These are phyloP conservation scores for Gallinago jamesoni DNA, from an alignment of 2,113 vertebrate species.

Conservation along the genomic window DNA sequence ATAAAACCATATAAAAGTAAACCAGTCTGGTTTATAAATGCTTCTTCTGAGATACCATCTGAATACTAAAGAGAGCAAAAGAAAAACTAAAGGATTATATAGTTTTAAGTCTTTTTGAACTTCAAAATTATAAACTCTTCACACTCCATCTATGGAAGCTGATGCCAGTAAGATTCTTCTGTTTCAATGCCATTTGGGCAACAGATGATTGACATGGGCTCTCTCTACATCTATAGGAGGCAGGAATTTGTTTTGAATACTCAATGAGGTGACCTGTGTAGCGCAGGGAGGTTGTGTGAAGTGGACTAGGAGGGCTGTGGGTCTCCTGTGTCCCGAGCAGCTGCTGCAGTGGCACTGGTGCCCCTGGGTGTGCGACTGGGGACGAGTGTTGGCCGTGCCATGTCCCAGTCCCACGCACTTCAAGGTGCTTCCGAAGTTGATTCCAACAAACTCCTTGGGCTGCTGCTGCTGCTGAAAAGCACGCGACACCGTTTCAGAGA, in stretches of 20 bases:
- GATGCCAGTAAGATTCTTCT: not conserved
- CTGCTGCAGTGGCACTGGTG: not conserved
- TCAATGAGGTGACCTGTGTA: rapidly evolving
- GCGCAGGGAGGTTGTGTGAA: not conserved
- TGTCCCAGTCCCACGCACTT: rapidly evolving
- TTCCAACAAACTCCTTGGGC: not conserved
- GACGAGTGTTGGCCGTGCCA: rapidly evolving
- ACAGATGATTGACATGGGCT: not conserved
- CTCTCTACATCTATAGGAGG: not conserved
- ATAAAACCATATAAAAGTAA: not conserved
- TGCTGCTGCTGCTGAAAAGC: not conserved
- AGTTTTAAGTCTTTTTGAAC: not conserved
- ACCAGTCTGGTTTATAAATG: not conserved
- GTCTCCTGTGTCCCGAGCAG: not conserved
- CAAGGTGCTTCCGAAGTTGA: not conserved
- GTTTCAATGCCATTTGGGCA: not conserved
- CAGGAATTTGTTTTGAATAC: not conserved
- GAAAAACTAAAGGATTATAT: not conserved
- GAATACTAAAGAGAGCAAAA: not conserved
- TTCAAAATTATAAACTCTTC: not conserved
- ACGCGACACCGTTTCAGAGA: not conserved
- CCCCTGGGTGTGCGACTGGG: not conserved
- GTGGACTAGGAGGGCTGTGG: not conserved
- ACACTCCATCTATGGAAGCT: not conserved
- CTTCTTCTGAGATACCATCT: not conserved